Evolutionary conservation across 2,113 vertebrate species (phyloP), one percentile per base, ranked within the genome.

Genomic region (Pomatorhinus ruficollis): DNA sequence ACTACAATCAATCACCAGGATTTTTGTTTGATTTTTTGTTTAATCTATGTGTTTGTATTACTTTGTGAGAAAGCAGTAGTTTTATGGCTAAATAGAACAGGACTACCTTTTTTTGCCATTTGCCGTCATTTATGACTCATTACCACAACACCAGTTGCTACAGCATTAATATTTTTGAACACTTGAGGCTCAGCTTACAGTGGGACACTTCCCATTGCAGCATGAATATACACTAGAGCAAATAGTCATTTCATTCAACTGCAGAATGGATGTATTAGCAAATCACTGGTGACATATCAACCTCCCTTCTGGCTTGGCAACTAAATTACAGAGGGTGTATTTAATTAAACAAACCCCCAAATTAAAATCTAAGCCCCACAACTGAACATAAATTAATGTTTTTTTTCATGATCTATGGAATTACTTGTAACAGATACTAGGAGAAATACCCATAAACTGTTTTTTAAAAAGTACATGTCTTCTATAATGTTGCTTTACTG

Each of bases 401-500:
- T 61, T 74, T 74, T 33, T 31, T 69, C 39, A 60, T 54, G 45
- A 87, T 75, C 33, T 71, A 4, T 80, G 52, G 59, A 77, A 90
- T 69, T 93, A 76, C 28, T 90, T 75, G 44, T 88, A 47, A 33
- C 37, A 72, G 24, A 49, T 71, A 71, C 18, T 69, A n/a, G 45
- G 57, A 89, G 72, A 87, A 91, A 89, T 52, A 59, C 6, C 6
- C 15, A 82, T 92, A 89, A 92, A 92, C 16, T 74, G 3, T 88
- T 91, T 56, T 81, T 59, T 17, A 86, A 93, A 76, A 86, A 71
- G 68, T 84, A 54, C 42, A 35, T 39, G 20, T 33, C 19, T 81
- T 50, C 17, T 91, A 30, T 39, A 83, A 82, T 35, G 11, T 87
- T 87, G 30, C 45, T 94, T 86, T 93, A 83, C 35, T 85, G 65